Percentiles rank a stretch among this genome's conserved stretches.
phyloP scores from a whole-genome alignment of 2,888 invertebrate species.

The Oasisia sp. region DNA sequence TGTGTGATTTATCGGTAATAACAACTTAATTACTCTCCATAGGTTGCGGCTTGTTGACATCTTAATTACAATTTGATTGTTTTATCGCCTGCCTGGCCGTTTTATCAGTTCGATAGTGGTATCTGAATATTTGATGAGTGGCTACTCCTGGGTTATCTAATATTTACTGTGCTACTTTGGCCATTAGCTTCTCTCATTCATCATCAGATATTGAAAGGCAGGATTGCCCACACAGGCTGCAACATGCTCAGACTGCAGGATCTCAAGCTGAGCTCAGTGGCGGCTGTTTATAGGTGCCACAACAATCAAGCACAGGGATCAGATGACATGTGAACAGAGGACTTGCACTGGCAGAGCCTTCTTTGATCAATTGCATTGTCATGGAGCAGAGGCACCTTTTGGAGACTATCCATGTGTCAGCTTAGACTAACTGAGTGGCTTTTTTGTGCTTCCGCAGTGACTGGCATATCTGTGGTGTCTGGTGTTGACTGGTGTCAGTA shows the following conservation, averaged over 20 bases:
- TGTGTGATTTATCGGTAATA: neutral
- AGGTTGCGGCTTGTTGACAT: neutral
- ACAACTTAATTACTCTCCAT: neutral
- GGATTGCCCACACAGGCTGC: neutral
- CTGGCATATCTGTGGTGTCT: neutral
- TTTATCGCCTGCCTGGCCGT: constrained; percentile 12
- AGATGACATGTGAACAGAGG: neutral
- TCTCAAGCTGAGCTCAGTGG: neutral
- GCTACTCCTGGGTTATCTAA: constrained; percentile 4
- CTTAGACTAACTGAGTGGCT: neutral
- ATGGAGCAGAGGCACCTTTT: neutral
- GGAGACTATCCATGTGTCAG: neutral
- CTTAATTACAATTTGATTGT: neutral
- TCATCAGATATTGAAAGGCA: neutral
- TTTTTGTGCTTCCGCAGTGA: neutral
- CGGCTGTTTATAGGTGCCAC: neutral
- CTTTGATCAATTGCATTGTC: constrained; percentile 5
- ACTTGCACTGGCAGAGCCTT: neutral
- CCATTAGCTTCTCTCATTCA: constrained; percentile 3
- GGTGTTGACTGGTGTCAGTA: neutral
- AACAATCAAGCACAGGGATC: neutral
- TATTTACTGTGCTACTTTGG: neutral
- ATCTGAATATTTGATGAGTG: constrained; percentile 13
- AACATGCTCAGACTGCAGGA: neutral
- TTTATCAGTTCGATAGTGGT: neutral